These are phyloP conservation scores for Myotis planiceps DNA, from an alignment of 2,797 vertebrate genomes.

Conservation along the genomic window DNA sequence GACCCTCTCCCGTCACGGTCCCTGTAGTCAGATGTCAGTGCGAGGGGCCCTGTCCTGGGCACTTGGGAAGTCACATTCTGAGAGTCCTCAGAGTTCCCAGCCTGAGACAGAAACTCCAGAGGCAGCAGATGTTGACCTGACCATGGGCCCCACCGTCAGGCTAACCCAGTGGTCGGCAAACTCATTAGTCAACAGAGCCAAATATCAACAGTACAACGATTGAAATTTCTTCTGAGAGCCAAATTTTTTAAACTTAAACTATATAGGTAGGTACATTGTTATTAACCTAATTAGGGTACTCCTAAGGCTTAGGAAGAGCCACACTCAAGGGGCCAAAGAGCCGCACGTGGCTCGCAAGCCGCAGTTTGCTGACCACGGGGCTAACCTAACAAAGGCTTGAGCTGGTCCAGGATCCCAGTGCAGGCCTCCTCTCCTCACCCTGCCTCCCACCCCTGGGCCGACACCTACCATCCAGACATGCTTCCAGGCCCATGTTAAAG, in stretches of 20 bases:
- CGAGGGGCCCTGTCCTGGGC: neutral
- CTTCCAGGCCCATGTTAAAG: neutral
- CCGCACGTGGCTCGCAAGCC: too few species aligned
- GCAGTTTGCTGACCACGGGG: too few species aligned
- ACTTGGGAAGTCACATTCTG: neutral
- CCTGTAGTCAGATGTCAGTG: neutral
- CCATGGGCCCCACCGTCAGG: neutral
- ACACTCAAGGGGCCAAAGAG: too few species aligned
- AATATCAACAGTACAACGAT: too few species aligned
- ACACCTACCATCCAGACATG: neutral
- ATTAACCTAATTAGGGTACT: too few species aligned
- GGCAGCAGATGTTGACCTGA: neutral
- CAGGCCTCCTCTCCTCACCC: neutral
- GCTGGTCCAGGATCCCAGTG: neutral
- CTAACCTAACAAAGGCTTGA: neutral
- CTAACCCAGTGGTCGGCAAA: neutral
- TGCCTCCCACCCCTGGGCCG: neutral
- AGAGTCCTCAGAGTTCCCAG: neutral
- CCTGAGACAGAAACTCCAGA: neutral
- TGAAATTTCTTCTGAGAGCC: too few species aligned
- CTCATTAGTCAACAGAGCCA: too few species aligned
- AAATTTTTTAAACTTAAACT: too few species aligned
- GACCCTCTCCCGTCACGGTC: neutral
- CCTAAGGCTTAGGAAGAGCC: too few species aligned
- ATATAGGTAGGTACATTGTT: too few species aligned